Base-by-base conservation (phyloP, 2,888 invertebrate genomes). In the Plebejus anna region DNA sequence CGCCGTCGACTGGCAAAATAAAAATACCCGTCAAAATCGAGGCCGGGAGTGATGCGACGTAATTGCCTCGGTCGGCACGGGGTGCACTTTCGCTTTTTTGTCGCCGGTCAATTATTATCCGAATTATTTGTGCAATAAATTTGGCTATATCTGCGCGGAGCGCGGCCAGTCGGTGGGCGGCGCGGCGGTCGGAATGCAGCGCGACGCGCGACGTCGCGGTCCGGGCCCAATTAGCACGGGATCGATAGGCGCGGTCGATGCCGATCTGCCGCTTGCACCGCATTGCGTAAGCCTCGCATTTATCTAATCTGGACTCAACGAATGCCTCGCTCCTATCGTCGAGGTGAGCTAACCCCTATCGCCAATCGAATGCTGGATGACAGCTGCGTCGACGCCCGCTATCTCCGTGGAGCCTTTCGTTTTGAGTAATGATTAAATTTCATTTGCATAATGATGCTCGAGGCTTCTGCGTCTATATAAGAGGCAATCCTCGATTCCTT, bases 121-220 rank as follows among this genome's bases (percentile, higher is more conserved):
- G 92, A 91, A 93, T 92, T 90, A 91, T 90, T 89, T 87, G 89
- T 90, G 93, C 90, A 92, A 94, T 94, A 93, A 94, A 93, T 94
- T 93, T 92, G 81, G 85, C 89, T 91, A 92, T 93, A 94, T 94
- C 92, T 92, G 85, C 83, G 85, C 82, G 87, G 90, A 89, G 61
- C 16, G 59, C 86, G 88, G 87, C 87, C 87, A 83, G 83, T 81
- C 84, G 87, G 85, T 82, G 82, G 86, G 87, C 84, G 88, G 87
- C 55, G 81, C 84, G 87, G 85, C 83, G 82, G 86, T 86, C 83
- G 88, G 87, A 89, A 90, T 90, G 89, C 88, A 88, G 80, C 82
- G 85, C 28, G 82, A 84, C 85, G 86, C 66, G 84, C 86, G 86
- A 79, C 81, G 80, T 83, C 87, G 83, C 83, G 82, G 80, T 81